Conservation (phyloP, 2,113 vertebrate species). For the Boulengerochromis microlepis region DNA sequence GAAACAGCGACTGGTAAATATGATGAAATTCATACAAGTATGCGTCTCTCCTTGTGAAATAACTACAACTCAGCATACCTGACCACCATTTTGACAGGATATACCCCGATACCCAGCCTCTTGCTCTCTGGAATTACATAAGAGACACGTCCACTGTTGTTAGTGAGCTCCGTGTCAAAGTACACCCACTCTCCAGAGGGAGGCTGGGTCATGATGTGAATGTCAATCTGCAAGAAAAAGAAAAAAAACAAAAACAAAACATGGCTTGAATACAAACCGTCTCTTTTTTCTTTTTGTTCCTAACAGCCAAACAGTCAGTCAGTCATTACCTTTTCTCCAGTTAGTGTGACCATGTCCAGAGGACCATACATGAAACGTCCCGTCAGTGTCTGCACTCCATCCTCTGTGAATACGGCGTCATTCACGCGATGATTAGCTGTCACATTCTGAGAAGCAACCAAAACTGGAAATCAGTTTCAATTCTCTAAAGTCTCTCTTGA, state of each 20-base stretch:
- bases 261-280: not conserved
- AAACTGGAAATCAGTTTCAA: not conserved
- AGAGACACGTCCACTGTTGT: slow-evolving; percentile 90
- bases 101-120: slow-evolving; percentile 87
- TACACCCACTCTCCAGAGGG: slow-evolving; percentile 93
- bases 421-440: slow-evolving; percentile 94
- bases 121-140: slow-evolving; percentile 82
- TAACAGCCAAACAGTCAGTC: not conserved
- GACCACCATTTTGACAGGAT: slow-evolving; percentile 97
- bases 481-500: not conserved
- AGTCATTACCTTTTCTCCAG: slow-evolving; percentile 88
- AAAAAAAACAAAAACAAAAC: not conserved
- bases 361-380: slow-evolving; percentile 98
- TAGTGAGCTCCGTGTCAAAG: slow-evolving; percentile 90
- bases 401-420: slow-evolving; percentile 86
- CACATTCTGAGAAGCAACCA: slow-evolving; percentile 77
- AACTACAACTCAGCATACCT: slow-evolving; percentile 70
- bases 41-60: not conserved
- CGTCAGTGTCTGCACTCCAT: slow-evolving; percentile 81
- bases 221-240: slow-evolving; percentile 79
- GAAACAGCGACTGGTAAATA: not conserved
- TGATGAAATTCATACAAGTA: not conserved
- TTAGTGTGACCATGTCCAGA: slow-evolving; percentile 96
- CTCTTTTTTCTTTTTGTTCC: not conserved
- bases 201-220: slow-evolving; percentile 96